Evolutionary conservation across 2,888 invertebrate genomes (phyloP).

Genomic region (Acanthopleura granulata): DNA sequence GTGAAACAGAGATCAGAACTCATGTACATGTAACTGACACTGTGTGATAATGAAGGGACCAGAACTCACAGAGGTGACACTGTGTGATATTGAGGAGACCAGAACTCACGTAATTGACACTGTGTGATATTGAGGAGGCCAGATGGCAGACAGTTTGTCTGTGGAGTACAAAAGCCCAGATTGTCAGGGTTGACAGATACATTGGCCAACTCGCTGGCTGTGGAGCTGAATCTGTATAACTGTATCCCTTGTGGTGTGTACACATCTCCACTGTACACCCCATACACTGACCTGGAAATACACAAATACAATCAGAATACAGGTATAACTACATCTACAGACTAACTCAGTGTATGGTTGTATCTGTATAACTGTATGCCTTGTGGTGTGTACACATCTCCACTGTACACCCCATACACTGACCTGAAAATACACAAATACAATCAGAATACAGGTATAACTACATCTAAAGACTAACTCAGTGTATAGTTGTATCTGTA

Average conservation of each 20-base stretch:
- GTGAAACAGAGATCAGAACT: too few species aligned
- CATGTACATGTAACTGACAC: neutral
- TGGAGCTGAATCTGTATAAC: slow-evolving; percentile 52
- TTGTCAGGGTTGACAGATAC: slow-evolving; percentile 59
- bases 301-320: neutral
- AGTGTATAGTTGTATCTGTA: slow-evolving; percentile 51
- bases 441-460: neutral
- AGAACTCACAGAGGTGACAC: neutral
- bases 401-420: slow-evolving; percentile 47
- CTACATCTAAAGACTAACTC: too few species aligned
- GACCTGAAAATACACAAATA: slow-evolving; percentile 41
- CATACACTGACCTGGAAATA: slow-evolving; percentile 51
- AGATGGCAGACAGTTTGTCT: slow-evolving; percentile 50
- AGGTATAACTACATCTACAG: neutral
- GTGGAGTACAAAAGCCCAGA: slow-evolving; percentile 64
- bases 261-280: slow-evolving; percentile 43
- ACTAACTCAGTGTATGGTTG: slow-evolving; percentile 41
- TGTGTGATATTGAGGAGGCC: slow-evolving; percentile 58
- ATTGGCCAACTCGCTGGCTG: slow-evolving; percentile 44
- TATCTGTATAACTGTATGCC: slow-evolving; percentile 57
- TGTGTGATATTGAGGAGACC: neutral
- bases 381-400: slow-evolving; percentile 39
- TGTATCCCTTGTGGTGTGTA: slow-evolving; percentile 45
- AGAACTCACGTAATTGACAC: slow-evolving; percentile 45
- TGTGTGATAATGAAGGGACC: neutral